Evolutionary conservation across 1,140 invertebrate species (phyloP).

Genomic region (Daktulosphaira vitifoliae): DNA sequence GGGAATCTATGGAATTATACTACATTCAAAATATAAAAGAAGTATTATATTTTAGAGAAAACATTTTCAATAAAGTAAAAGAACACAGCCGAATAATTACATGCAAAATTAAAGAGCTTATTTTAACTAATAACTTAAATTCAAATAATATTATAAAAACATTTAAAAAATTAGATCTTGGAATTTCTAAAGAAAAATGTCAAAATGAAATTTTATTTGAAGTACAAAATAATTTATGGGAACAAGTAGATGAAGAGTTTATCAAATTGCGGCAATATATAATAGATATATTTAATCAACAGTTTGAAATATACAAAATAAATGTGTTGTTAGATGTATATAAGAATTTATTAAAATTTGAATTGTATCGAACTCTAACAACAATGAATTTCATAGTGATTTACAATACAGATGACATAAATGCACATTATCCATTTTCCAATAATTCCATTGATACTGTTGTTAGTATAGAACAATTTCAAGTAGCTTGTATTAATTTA

Average conservation of each 20-base stretch:
- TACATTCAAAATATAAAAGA: conserved; percentile 8
- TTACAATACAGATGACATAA: conserved; percentile 12
- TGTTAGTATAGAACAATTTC: not conserved
- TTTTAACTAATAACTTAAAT: no score
- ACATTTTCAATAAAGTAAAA: not conserved
- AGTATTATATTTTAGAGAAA: not conserved
- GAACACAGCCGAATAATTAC: not conserved
- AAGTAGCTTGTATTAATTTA: not conserved
- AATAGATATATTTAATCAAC: not conserved
- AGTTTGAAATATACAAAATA: not conserved
- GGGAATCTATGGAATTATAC: conserved; percentile 8
- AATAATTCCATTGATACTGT: not conserved
- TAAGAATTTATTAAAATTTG: not conserved
- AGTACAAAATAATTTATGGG: conserved; percentile 11
- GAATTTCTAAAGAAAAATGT: no score
- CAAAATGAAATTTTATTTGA: not conserved
- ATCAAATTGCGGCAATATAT: not conserved
- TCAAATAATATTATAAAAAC: no score
- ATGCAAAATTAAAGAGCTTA: not conserved
- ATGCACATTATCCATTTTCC: not conserved
- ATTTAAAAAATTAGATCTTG: no score
- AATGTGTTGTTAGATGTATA: not conserved
- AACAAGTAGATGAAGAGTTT: not conserved
- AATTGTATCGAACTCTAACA: not conserved
- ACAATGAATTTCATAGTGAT: conserved; percentile 1